These are phyloP conservation scores for Protodeltote pygarga DNA, from an alignment of 2,888 invertebrate species.

Conservation along the genomic window DNA sequence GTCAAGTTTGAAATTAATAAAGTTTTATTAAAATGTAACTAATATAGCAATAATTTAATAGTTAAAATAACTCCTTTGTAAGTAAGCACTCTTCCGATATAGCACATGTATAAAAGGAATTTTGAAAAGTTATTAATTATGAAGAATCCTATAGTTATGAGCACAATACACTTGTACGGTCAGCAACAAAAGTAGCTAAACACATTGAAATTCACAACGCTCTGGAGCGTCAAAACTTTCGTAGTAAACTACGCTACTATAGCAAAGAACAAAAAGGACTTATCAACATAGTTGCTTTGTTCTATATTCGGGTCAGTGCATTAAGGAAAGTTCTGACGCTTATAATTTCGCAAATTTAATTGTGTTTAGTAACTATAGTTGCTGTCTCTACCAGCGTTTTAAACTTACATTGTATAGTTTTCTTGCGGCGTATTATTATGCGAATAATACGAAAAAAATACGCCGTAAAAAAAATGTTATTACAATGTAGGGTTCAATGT, in stretches of 20 bases:
- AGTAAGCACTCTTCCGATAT: constrained; percentile 67
- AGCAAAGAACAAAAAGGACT: too few relatives aligned
- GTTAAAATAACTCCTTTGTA: constrained; percentile 61
- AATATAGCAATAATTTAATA: constrained; percentile 74
- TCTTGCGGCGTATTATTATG: constrained; percentile 6
- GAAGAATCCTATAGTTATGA: constrained; percentile 17
- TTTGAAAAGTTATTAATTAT: constrained; percentile 42
- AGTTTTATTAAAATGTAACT: constrained; percentile 50
- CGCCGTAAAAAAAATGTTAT: constrained; percentile 8
- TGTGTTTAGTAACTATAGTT: too few relatives aligned
- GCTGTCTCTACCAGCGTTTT: constrained; percentile 7
- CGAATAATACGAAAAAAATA: constrained; percentile 13
- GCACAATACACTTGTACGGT: constrained; percentile 12
- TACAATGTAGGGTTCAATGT: constrained; percentile 22
- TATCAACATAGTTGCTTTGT: too few relatives aligned
- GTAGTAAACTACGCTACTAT: too few relatives aligned
- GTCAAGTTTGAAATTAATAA: constrained; percentile 65
- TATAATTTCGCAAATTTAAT: too few relatives aligned
- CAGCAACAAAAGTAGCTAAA: too few relatives aligned
- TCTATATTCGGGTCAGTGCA: too few relatives aligned
- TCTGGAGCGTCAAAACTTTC: too few relatives aligned
- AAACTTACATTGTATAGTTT: constrained; percentile 12
- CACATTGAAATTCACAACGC: too few relatives aligned
- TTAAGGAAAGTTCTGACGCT: too few relatives aligned
- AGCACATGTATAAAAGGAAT: constrained; percentile 51